These are phyloP conservation scores for Holocentrus rufus DNA, from an alignment of 2,797 vertebrate genomes.

Conservation along the genomic window DNA sequence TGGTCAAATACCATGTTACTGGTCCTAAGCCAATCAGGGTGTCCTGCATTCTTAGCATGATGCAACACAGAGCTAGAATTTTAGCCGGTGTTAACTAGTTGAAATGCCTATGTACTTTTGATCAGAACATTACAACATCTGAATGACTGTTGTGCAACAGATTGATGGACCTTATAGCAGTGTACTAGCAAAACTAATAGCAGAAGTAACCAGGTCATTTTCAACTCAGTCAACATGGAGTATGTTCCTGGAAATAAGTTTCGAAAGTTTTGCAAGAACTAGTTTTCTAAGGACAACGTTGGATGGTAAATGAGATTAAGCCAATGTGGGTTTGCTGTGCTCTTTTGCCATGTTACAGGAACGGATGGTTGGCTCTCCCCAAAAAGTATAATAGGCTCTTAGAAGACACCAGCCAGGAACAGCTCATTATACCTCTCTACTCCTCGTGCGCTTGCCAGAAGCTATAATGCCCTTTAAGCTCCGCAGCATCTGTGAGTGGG, in stretches of 20 bases:
- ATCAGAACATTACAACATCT: constrained; percentile 26
- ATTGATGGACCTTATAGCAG: constrained; percentile 8
- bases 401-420: constrained; percentile 31
- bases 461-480: constrained; percentile 32
- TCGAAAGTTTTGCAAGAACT: too few relatives aligned
- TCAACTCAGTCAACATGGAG: too few relatives aligned
- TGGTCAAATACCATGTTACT: constrained; percentile 9
- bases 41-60: constrained; percentile 33
- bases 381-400: constrained; percentile 30
- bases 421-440: constrained; percentile 22
- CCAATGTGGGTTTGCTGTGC: constrained; percentile 3
- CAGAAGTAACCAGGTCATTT: too few relatives aligned
- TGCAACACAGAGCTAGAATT: constrained; percentile 35
- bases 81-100: constrained; percentile 8
- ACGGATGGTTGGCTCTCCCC: constrained; percentile 9
- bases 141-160: constrained; percentile 22
- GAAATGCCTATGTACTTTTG: constrained; percentile 6
- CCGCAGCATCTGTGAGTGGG: constrained; percentile 20
- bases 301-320: background rate
- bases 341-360: constrained; percentile 18
- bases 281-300: background rate
- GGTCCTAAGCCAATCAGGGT: constrained; percentile 21
- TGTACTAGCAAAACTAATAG: constrained; percentile 8
- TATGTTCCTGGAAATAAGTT: too few relatives aligned
- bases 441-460: constrained; percentile 16